These are phyloP conservation scores for Drosophila parthenogenetica DNA, from an alignment of 2,888 invertebrate genomes.

Conservation along the genomic window DNA sequence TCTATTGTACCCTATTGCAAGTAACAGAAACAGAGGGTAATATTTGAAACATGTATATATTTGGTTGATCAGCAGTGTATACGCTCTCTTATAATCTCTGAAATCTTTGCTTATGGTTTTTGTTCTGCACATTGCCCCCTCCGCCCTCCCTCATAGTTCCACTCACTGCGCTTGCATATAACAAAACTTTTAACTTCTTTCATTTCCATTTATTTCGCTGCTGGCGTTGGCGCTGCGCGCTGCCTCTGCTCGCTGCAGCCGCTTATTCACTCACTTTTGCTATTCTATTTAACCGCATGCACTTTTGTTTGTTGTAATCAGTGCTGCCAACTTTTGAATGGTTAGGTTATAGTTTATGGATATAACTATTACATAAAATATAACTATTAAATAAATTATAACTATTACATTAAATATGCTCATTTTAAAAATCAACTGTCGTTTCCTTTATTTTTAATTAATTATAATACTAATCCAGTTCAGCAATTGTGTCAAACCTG, in stretches of 20 bases:
- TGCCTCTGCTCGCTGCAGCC: neutral
- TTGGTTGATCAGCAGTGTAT: neutral
- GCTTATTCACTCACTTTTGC: slow-evolving; percentile 51
- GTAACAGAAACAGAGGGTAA: too few relatives aligned
- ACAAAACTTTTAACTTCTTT: slow-evolving; percentile 72
- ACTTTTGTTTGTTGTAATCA: slow-evolving; percentile 34
- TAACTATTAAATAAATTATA: too few relatives aligned
- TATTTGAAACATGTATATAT: too few relatives aligned
- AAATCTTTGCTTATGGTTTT: slow-evolving; percentile 14
- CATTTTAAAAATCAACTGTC: too few relatives aligned
- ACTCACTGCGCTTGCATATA: slow-evolving; percentile 56
- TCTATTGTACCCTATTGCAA: too few relatives aligned
- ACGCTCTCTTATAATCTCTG: slow-evolving; percentile 9
- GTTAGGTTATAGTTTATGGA: neutral
- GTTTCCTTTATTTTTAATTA: too few relatives aligned
- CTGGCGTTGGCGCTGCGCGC: slow-evolving; percentile 28
- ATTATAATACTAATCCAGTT: too few relatives aligned
- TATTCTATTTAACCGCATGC: slow-evolving; percentile 15
- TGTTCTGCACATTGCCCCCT: neutral
- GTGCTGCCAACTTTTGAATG: slow-evolving; percentile 3
- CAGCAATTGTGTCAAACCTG: too few relatives aligned
- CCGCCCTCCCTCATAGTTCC: neutral
- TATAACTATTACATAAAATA: too few relatives aligned
- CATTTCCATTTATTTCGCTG: slow-evolving; percentile 72
- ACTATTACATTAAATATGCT: too few relatives aligned